Evolutionary conservation across 2,888 invertebrate genomes (phyloP).

Genomic region (Cheilosia scutellata): DNA sequence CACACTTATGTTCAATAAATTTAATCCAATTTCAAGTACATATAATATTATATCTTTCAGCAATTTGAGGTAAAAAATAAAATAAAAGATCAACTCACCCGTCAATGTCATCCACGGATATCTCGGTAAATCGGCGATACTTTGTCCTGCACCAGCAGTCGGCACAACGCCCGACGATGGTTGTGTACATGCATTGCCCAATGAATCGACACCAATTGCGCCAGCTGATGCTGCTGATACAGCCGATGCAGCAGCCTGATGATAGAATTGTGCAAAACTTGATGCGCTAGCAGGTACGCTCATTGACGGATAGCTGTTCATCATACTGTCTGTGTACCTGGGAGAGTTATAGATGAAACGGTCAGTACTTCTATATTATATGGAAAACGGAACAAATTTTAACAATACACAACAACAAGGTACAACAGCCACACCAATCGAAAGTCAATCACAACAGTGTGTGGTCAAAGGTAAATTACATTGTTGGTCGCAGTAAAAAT

Average conservation of each 20-base stretch:
- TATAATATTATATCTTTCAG: no score
- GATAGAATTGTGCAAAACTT: constrained; percentile 93
- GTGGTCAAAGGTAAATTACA: constrained; percentile 50
- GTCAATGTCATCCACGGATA: constrained; percentile 99
- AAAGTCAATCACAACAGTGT: constrained; percentile 53
- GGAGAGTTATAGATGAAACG: constrained; percentile 65
- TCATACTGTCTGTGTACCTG: constrained; percentile 84
- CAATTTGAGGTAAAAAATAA: no score
- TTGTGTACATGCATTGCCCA: constrained; percentile 92
- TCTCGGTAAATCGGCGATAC: constrained; percentile 95
- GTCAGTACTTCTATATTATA: constrained; percentile 33
- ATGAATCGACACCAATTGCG: constrained; percentile 90
- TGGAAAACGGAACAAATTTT: constrained; percentile 25
- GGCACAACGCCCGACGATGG: constrained; percentile 87
- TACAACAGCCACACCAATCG: constrained; percentile 40
- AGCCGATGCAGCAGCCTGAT: constrained; percentile 89
- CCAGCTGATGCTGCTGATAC: constrained; percentile 91
- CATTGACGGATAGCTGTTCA: constrained; percentile 85
- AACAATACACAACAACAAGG: not conserved
- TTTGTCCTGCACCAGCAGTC: constrained; percentile 88
- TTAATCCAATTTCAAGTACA: no score
- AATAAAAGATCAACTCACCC: constrained; percentile 86
- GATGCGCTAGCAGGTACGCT: constrained; percentile 84
- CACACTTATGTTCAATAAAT: no score
- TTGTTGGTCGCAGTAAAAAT: constrained; percentile 40